Evolutionary conservation across 1,140 invertebrate genomes (phyloP), one percentile per base, ranked within the genome.

Genomic region (Anthonomus grandis): DNA sequence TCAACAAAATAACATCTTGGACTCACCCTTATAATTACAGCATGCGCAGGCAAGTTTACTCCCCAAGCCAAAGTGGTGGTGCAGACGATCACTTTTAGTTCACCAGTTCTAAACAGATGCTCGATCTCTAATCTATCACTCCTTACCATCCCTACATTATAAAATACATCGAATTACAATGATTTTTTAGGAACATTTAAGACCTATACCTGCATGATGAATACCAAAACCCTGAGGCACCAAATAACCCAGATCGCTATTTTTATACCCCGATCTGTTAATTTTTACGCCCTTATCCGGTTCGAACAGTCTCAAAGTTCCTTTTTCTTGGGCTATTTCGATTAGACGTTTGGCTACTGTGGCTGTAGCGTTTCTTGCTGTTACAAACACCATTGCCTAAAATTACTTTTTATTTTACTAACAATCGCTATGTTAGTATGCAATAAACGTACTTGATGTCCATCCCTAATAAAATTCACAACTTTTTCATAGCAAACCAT

Each of bases 11-110:
- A 13, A 34, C 15, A 34, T 10, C 10, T 34, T 10, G 31, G 31
- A 48, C 4, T 70, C 78, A 91, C 90, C 74, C 90, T 89, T 62
- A 99, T 99, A 42, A 99, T 88, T 56, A 99, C 97, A 49, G 92
- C 94, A 76, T 98, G 95, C 0, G 96, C 97, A 0, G 97, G 97
- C 59, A 99, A 78, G 79, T 99, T 99, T 0, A 99, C 96, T 64
- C 97, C 97, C 97, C 97, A 99, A 19, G 97, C 97, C 8, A 99
- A 78, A 0, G 97, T 99, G 0, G 97, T 91, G 0, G 97, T 99
- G 75, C 96, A 99, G 8, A 96, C 90, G 0, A 99, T 76, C 3
- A 98, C 93, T 70, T 93, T 93, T 31, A 98, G 89, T 49, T 87
- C 78, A 1, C 97, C 97, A 50, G 90, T 87, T 0, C 83, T 74